These are phyloP conservation scores for Neoitamus cyanurus DNA, from an alignment of 2,888 invertebrate genomes.

Conservation along the genomic window DNA sequence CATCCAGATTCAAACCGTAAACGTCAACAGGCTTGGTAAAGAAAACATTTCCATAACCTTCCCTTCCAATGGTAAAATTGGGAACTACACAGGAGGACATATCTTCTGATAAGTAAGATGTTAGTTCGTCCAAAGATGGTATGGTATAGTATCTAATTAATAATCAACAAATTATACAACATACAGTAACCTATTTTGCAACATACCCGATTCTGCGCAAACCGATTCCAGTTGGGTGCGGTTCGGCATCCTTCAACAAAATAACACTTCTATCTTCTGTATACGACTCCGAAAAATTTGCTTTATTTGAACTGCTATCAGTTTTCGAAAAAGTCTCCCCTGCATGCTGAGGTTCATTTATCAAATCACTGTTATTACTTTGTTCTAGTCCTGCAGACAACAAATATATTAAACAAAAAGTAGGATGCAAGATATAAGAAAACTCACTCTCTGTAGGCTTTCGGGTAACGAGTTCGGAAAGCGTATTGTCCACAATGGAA, in stretches of 20 bases:
- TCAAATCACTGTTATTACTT: not conserved
- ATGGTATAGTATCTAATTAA: slow-evolving; percentile 81
- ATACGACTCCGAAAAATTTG: not conserved
- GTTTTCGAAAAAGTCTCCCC: not conserved
- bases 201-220: slow-evolving; percentile 76
- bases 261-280: not conserved
- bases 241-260: not conserved
- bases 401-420: not conserved
- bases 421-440: not conserved
- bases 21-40: slow-evolving; percentile 88
- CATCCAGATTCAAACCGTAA: slow-evolving; percentile 85
- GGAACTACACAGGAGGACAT: slow-evolving; percentile 83
- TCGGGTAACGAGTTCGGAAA: slow-evolving; percentile 62
- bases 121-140: slow-evolving; percentile 85
- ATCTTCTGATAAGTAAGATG: slow-evolving; percentile 76
- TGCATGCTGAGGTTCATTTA: not conserved
- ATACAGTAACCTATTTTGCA: not conserved
- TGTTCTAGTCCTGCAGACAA: not conserved
- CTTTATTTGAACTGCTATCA: not conserved
- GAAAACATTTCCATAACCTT: slow-evolving; percentile 90
- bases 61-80: slow-evolving; percentile 88
- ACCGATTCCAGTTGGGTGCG: slow-evolving; percentile 80
- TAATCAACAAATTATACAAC: not conserved
- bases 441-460: slow-evolving; percentile 60
- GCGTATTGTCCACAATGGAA: slow-evolving; percentile 60